Percentiles rank a stretch among this genome's conserved stretches.
Evolutionary conservation across 2,888 invertebrate species (phyloP).

Genomic region (Poecilobothrus nobilitatus): DNA sequence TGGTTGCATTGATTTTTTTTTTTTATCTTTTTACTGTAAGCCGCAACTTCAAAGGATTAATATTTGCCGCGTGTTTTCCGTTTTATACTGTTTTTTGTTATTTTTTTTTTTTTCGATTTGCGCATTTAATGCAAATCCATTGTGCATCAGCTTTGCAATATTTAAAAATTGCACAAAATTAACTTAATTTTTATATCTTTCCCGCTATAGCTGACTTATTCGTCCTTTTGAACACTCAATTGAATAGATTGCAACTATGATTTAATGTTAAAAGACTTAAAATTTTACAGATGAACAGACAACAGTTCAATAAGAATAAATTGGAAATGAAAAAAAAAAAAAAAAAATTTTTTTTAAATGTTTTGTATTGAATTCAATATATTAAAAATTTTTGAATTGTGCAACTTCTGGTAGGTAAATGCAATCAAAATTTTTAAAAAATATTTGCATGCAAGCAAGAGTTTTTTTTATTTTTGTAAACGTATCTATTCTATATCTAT

Average conservation of each 20-base stretch:
- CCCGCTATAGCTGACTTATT: neutral
- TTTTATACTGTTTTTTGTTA: neutral
- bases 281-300: conserved; percentile 4
- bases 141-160: too few relatives aligned
- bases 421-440: neutral
- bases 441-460: neutral
- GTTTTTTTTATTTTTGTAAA: neutral
- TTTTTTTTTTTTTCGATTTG: too few relatives aligned
- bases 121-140: too few relatives aligned
- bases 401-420: conserved; percentile 6
- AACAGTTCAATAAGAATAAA: neutral
- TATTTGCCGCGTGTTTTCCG: neutral
- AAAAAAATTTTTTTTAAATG: neutral
- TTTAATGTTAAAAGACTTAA: neutral
- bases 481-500: neutral
- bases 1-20: too few relatives aligned
- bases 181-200: too few relatives aligned
- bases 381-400: neutral
- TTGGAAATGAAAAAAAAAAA: neutral
- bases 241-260: neutral
- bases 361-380: too few relatives aligned
- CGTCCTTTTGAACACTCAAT: neutral
- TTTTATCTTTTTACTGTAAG: too few relatives aligned
- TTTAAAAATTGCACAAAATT: too few relatives aligned
- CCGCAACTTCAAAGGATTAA: conserved; percentile 2